Base-by-base conservation (phyloP, 2,113 vertebrate species). In the Romanogobio albipinnatus region DNA sequence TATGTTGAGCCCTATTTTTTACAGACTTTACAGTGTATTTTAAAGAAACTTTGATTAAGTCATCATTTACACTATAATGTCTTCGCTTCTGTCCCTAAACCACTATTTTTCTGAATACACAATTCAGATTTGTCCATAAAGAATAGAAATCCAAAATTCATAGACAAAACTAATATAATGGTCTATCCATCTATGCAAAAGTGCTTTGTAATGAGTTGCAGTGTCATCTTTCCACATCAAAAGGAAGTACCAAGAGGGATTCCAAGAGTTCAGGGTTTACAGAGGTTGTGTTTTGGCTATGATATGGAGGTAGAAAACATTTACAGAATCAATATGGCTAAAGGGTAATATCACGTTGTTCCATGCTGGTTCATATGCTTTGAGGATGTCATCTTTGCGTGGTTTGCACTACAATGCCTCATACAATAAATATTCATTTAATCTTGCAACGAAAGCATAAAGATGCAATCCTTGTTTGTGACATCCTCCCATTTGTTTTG, bases 261-360 rank as follows among this genome's bases (percentile, higher is more conserved):
- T 19, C 29, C 9, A 39, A 61, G 1, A n/a, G 76, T 36, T 22
- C 49, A 53, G 19, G 13, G 15, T 10, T 10, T 11, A 17, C 26
- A 76, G 13, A 58, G 5, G 19, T 58, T 77, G 13, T 22, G 15
- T 33, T 15, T 79, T 79, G 4, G 39, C 36, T 47, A 10, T 79
- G 39, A 47, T 19, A 79, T 62, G 14, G 3, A 62, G 58, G 58
- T 62, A 47, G 77, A 24, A 78, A 64, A 47, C 77, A 80, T 80
- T 80, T 64, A 64, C 58, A 62, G 39, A 15, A 80, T 64, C 39
- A 80, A 64, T 80, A 80, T 26, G 9, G n/a, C 39, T 79, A 7
- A 8, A 5, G 56, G 36, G 56, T 14, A 43, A n/a, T 62, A 26
- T 47, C 45, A 17, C 56, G 4, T 9, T 74, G 70, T 77, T 62